Evolutionary conservation across 2,888 invertebrate genomes (phyloP), one percentile per base, ranked within the genome.

Genomic region (Adineta ricciae): DNA sequence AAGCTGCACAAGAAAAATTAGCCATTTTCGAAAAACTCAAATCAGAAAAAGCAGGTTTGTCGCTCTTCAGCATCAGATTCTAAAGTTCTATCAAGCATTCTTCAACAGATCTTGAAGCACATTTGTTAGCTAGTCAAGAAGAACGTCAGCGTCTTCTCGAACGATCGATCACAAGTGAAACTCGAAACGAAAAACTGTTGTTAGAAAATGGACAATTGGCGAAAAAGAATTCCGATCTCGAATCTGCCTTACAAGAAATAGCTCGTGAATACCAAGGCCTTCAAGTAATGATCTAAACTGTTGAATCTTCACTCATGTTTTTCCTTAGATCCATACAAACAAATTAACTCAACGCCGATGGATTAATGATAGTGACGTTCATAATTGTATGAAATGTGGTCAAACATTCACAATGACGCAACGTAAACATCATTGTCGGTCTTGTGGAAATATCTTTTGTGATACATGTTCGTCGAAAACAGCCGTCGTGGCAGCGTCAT

Each of bases 261-360:
- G 92, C 92, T 21, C 87, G 92, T 84, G 92, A 92, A 87, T 92
- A 93, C 88, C 92, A 92, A 88, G 91, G 91, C n/a, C 88, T 93
- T 64, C 92, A 92, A 91, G 92, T 92, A 86, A 86, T 84, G 32
- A 41, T 38, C 36, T 14, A 78, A 41, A 21, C 21, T 1, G 11
- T 41, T 78, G 1, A 38, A n/a, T 24, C 24, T 41, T 32, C 14
- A 38, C 7, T 32, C n/a, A 56, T 5, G 83, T 83, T 83, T 85
- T 14, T 87, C 88, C 36, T 32, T 88, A 92, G 92, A 92, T 93
- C 87, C 92, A 92, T 87, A 91, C 91, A 82, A 91, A 91, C 83
- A 92, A 92, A 87, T 89, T 91, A 38, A 90, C 90, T 84, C 91
- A 90, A 49, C 89, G 92, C n/a, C 92, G 92, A 87, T 93, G 93